Conservation (phyloP, 2,888 invertebrate species). For the Hermaeophaga mercurialis region DNA sequence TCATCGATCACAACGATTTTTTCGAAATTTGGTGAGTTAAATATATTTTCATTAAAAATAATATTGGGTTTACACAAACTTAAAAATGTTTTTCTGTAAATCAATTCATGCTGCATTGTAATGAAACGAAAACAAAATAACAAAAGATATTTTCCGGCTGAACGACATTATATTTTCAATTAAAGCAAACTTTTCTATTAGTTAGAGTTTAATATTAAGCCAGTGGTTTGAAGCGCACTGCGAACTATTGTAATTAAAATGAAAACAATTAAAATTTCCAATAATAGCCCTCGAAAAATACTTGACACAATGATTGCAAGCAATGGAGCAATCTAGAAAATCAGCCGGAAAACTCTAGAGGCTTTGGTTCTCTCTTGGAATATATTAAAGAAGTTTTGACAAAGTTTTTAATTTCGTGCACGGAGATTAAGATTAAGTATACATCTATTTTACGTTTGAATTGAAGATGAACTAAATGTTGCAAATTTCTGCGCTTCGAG, state of each 20-base stretch:
- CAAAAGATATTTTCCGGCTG: too few species aligned
- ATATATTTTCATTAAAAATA: too few species aligned
- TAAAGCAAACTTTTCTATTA: slow-evolving; percentile 19
- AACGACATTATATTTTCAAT: slow-evolving; percentile 19
- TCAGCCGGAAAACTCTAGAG: slow-evolving; percentile 23
- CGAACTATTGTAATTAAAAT: slow-evolving; percentile 40
- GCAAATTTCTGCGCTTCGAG: too few species aligned
- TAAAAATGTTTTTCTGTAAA: too few species aligned
- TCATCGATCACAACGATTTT: too few species aligned
- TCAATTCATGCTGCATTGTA: too few species aligned
- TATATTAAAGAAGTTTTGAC: slow-evolving; percentile 38
- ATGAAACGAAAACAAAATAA: too few species aligned
- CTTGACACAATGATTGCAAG: slow-evolving; percentile 35
- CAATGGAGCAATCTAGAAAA: slow-evolving; percentile 23
- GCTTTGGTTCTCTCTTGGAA: slow-evolving; percentile 26
- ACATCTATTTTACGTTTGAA: slow-evolving; percentile 36
- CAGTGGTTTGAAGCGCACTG: slow-evolving; percentile 30
- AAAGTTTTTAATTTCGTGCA: slow-evolving; percentile 37
- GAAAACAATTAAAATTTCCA: slow-evolving; percentile 42
- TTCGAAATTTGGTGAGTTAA: too few species aligned
- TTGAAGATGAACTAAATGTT: too few species aligned
- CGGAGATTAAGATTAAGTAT: slow-evolving; percentile 30
- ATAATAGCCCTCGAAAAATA: slow-evolving; percentile 37
- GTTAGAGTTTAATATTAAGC: slow-evolving; percentile 22
- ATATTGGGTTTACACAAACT: too few species aligned